Percentiles rank a stretch among this genome's conserved stretches.
These are phyloP conservation scores for Troglohyphantes excavatus DNA, from an alignment of 2,888 invertebrate genomes.

Conservation along the genomic window DNA sequence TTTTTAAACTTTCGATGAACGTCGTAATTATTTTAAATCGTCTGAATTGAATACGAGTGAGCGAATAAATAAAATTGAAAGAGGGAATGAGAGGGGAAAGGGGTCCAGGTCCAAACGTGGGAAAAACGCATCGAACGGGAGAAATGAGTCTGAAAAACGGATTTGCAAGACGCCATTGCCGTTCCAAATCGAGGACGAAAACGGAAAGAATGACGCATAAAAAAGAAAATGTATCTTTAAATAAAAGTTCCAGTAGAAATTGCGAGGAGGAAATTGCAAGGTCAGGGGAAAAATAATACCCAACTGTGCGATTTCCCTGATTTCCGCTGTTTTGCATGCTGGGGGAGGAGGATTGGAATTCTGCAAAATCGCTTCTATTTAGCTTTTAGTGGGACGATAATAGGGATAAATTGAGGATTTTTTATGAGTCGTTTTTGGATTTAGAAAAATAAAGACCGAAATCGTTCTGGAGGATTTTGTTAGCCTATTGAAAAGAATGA, in stretches of 20 bases:
- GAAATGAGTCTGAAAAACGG: constrained; percentile 40
- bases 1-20: no score
- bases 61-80: no score
- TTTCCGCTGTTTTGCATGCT: constrained; percentile 39
- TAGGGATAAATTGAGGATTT: constrained; percentile 31
- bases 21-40: no score
- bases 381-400: neutral
- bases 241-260: constrained; percentile 56
- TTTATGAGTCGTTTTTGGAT: neutral
- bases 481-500: no score
- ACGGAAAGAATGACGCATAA: neutral
- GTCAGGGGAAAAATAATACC: constrained; percentile 45
- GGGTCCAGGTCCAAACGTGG: neutral
- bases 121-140: neutral
- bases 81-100: no score
- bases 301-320: constrained; percentile 29
- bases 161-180: constrained; percentile 42
- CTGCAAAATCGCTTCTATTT: neutral
- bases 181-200: neutral
- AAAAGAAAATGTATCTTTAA: constrained; percentile 26
- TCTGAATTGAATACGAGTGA: no score
- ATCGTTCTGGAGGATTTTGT: no score
- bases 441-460: neutral
- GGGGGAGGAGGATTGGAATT: constrained; percentile 1
- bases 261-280: constrained; percentile 58